These are phyloP conservation scores for Parnassius glacialis DNA, from an alignment of 2,888 invertebrate genomes.

Conservation along the genomic window DNA sequence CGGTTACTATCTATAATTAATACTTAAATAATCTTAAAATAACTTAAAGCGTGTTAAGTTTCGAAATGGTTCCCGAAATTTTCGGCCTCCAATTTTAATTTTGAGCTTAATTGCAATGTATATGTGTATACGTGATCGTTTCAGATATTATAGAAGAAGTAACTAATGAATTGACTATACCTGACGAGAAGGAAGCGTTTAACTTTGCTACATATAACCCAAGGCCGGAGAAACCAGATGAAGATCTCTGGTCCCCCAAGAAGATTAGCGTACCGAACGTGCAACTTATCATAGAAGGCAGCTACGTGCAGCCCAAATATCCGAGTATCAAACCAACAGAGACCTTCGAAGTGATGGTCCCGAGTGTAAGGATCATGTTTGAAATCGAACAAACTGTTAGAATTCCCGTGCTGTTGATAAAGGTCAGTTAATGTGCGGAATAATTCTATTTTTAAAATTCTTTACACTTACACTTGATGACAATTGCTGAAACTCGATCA, in stretches of 20 bases:
- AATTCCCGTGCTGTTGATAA: conserved; percentile 61
- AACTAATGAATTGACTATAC: conserved; percentile 59
- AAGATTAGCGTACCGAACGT: conserved; percentile 76
- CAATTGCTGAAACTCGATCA: too few species aligned
- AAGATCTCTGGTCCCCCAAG: conserved; percentile 87
- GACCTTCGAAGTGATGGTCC: conserved; percentile 73
- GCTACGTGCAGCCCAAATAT: conserved; percentile 61
- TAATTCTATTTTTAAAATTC: too few species aligned
- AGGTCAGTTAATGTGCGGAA: conserved; percentile 43
- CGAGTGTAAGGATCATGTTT: conserved; percentile 82
- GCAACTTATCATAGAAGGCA: conserved; percentile 51
- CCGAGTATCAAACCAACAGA: conserved; percentile 68
- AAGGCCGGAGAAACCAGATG: conserved; percentile 65
- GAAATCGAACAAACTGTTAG: conserved; percentile 80
- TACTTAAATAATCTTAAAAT: too few species aligned
- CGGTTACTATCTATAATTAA: too few species aligned
- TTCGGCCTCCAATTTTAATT: too few species aligned
- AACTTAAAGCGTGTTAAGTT: too few species aligned
- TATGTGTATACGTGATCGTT: conserved; percentile 14
- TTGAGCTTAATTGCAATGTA: too few species aligned
- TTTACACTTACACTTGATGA: too few species aligned
- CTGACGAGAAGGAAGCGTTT: conserved; percentile 74
- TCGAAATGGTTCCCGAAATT: too few species aligned
- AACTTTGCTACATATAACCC: conserved; percentile 69
- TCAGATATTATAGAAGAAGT: conserved; percentile 77